Conservation (phyloP, 2,113 vertebrate species). For the Arvicanthis niloticus region DNA sequence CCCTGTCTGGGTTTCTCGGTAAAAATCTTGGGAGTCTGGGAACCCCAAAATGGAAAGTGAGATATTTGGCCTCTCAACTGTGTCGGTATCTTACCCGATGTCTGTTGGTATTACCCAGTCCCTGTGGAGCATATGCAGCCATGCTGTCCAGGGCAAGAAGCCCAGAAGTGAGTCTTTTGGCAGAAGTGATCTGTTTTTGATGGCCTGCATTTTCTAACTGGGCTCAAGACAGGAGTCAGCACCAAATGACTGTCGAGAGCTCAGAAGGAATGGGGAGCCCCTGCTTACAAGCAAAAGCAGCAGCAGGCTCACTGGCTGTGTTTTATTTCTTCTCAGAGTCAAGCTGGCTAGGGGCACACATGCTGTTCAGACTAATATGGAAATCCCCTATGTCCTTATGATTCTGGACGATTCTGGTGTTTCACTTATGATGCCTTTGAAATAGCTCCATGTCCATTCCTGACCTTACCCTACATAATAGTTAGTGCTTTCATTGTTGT, state of each 20-base stretch:
- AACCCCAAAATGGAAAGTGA: background rate
- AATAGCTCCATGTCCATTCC: background rate
- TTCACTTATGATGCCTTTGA: background rate
- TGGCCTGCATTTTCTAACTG: background rate
- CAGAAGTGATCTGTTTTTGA: background rate
- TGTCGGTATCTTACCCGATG: too few species aligned
- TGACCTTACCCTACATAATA: background rate
- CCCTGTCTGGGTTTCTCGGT: background rate
- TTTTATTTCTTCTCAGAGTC: fast-evolving
- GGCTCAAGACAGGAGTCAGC: background rate
- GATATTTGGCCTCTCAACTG: background rate
- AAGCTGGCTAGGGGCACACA: background rate
- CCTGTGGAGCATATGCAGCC: background rate
- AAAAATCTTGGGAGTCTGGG: background rate
- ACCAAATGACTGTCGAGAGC: background rate
- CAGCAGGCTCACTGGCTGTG: fast-evolving
- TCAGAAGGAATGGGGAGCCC: too few species aligned
- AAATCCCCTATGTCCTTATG: background rate
- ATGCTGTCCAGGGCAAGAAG: background rate
- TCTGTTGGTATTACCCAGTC: background rate
- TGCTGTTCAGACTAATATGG: background rate
- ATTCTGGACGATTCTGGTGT: background rate
- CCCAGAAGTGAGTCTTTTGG: background rate
- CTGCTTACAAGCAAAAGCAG: background rate
- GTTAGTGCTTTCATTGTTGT: background rate